These are phyloP conservation scores for Dinomys branickii DNA, from an alignment of 2,113 vertebrate species.

Conservation along the genomic window DNA sequence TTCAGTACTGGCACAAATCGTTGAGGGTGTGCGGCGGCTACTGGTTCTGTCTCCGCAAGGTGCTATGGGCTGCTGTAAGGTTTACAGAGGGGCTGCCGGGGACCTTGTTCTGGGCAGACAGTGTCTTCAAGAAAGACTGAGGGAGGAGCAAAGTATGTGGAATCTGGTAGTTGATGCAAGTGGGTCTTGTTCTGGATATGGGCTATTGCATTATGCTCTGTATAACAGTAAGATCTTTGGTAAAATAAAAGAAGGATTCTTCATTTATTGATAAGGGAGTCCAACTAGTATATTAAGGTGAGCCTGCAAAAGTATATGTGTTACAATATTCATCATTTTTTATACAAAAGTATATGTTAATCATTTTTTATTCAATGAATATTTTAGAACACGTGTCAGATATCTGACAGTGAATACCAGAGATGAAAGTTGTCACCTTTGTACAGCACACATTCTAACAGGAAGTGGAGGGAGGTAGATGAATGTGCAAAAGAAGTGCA, in stretches of 20 bases:
- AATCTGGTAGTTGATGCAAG: neutral
- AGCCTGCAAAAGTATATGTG: neutral
- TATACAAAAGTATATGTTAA: neutral
- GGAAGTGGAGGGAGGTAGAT: neutral
- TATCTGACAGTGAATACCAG: conserved; percentile 49
- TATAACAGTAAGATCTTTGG: neutral
- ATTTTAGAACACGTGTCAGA: neutral
- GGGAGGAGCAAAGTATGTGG: neutral
- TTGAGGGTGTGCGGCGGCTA: neutral
- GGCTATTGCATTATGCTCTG: neutral
- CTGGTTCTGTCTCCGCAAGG: neutral
- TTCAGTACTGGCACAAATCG: neutral
- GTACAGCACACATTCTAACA: neutral
- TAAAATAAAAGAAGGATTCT: neutral
- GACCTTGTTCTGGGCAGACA: neutral
- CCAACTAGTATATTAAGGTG: neutral
- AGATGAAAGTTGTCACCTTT: neutral
- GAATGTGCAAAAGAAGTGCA: conserved; percentile 14
- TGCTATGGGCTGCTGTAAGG: neutral
- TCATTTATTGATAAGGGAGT: neutral
- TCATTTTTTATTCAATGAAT: neutral
- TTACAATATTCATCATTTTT: neutral
- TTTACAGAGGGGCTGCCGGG: neutral
- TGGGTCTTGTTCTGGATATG: neutral
- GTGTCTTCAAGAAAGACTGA: neutral